Evolutionary conservation across 2,113 vertebrate genomes (phyloP).

Genomic region (Mesembrinibis cayennensis): DNA sequence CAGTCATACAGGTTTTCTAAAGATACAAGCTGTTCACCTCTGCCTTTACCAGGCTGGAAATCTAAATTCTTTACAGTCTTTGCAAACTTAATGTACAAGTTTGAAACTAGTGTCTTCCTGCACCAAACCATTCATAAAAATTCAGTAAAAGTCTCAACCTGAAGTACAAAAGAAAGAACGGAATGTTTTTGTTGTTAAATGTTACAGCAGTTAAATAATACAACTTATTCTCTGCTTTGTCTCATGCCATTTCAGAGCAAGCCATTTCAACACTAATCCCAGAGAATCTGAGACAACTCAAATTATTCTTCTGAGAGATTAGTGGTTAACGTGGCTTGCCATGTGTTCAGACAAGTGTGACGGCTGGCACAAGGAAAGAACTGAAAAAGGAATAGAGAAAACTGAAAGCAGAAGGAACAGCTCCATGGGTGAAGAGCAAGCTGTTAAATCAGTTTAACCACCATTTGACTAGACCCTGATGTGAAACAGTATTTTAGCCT

Average conservation of each 20-base stretch:
- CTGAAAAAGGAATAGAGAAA: background rate
- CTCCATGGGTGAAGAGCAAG: background rate
- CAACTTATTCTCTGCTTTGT: background rate
- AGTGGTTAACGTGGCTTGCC: background rate
- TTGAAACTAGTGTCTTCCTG: background rate
- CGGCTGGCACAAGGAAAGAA: background rate
- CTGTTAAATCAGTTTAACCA: background rate
- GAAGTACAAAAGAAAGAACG: background rate
- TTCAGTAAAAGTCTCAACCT: background rate
- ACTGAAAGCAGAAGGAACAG: background rate
- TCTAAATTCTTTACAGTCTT: background rate
- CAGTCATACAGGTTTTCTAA: background rate
- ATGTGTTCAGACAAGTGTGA: background rate
- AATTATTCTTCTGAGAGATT: background rate
- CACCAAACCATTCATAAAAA: background rate
- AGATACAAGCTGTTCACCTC: background rate
- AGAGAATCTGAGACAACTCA: background rate
- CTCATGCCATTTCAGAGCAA: background rate
- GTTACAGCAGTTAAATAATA: background rate
- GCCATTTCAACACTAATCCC: background rate
- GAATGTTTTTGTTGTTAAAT: background rate
- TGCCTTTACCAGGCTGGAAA: background rate
- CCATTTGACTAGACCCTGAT: background rate
- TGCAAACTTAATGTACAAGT: background rate
- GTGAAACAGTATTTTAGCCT: background rate